phyloP scores from a whole-genome alignment of 2,888 invertebrate genomes.

The Polylopha cassiicola region DNA sequence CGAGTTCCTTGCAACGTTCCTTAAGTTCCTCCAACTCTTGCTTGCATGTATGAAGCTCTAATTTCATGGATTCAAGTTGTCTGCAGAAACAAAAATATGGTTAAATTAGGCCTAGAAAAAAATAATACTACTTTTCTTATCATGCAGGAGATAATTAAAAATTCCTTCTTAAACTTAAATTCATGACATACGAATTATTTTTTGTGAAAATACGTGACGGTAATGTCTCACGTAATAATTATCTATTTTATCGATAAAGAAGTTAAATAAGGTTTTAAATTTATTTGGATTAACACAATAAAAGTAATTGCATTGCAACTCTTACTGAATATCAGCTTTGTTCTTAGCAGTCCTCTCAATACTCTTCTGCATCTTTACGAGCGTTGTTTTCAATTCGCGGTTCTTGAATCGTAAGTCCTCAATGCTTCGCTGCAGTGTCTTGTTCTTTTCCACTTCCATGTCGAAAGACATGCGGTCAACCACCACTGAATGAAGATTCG shows the following conservation, averaged over 20 bases:
- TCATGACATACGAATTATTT: no score
- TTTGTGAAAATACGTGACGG: no score
- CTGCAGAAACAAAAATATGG: slow-evolving; percentile 32
- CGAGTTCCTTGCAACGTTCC: slow-evolving; percentile 56
- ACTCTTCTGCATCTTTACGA: slow-evolving; percentile 54
- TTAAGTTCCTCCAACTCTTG: slow-evolving; percentile 47
- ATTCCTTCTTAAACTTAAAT: no score
- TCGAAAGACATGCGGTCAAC: slow-evolving; percentile 72
- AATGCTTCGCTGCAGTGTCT: slow-evolving; percentile 56
- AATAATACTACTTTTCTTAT: no score
- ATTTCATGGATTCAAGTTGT: slow-evolving; percentile 55
- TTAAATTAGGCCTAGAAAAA: no score
- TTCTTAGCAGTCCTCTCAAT: slow-evolving; percentile 32
- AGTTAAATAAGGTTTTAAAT: no score
- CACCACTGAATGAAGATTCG: slow-evolving; percentile 63
- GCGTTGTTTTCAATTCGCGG: slow-evolving; percentile 55
- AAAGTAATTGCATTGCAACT: not conserved
- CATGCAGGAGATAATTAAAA: no score
- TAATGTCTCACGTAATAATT: no score
- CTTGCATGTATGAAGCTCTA: slow-evolving; percentile 44
- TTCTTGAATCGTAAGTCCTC: slow-evolving; percentile 71
- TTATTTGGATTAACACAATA: no score
- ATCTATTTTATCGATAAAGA: no score
- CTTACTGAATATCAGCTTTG: slow-evolving; percentile 10
- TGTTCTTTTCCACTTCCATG: slow-evolving; percentile 66